Conservation (phyloP, 2,888 invertebrate genomes). For the Heliothis peltigera region DNA sequence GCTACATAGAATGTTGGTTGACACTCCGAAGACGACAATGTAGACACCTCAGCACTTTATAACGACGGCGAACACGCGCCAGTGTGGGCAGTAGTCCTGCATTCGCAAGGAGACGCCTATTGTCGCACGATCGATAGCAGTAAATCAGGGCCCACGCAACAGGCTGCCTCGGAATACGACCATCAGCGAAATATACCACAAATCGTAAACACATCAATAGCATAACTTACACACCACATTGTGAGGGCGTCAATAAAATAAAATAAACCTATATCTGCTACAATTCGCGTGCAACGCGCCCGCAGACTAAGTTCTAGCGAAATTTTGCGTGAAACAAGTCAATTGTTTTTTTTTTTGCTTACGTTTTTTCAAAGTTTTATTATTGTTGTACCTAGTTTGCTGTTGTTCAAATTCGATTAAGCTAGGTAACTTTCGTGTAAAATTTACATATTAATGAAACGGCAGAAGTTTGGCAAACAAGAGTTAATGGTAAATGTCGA, state of each 20-base stretch:
- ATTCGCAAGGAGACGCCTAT: constrained; percentile 59
- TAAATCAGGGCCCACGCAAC: constrained; percentile 84
- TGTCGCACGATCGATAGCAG: constrained; percentile 65
- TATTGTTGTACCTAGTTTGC: constrained; percentile 29
- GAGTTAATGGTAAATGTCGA: constrained; percentile 22
- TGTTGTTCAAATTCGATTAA: constrained; percentile 13
- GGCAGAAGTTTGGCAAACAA: constrained; percentile 12
- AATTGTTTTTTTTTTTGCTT: constrained; percentile 26
- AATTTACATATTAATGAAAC: constrained; percentile 15
- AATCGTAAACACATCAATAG: constrained; percentile 72
- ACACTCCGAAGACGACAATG: constrained; percentile 39
- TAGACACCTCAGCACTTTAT: constrained; percentile 54
- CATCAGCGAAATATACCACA: constrained; percentile 61
- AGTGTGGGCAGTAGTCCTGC: constrained; percentile 58
- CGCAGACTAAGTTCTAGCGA: constrained; percentile 29
- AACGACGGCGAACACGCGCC: constrained; percentile 38
- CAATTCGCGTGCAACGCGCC: constrained; percentile 50
- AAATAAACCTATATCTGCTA: constrained; percentile 66
- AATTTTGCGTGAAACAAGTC: constrained; percentile 51
- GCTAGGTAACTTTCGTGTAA: constrained; percentile 5
- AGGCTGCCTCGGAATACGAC: constrained; percentile 66
- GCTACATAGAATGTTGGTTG: constrained; percentile 35
- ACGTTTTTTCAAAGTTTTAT: constrained; percentile 42
- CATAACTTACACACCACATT: constrained; percentile 68
- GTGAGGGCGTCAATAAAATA: constrained; percentile 80